A percentile compares a stretch with the other conserved stretches of the same genome.
Conservation (phyloP, 30 jellyfish, hydroid and myxozoan species). For the Mastigias papua region DNA sequence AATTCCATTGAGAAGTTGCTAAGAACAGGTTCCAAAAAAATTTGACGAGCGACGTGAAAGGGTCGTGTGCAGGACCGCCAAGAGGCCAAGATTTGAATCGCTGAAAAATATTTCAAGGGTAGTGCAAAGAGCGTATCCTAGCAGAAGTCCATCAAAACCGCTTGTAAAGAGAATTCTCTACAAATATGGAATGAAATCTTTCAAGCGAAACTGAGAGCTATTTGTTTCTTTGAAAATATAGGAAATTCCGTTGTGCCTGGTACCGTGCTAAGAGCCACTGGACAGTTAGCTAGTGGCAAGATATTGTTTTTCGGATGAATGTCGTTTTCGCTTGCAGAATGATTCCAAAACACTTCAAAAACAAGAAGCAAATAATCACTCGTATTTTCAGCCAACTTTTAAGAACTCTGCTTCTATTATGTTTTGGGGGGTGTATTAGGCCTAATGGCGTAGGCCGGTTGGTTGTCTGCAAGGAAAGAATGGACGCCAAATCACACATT, state of each 20-base stretch:
- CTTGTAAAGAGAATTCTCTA: not conserved
- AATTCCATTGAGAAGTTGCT: not conserved
- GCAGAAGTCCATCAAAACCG: not conserved
- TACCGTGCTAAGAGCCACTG: not conserved
- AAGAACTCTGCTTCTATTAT: slow-evolving; percentile 3
- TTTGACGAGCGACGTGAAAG: not conserved
- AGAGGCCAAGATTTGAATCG: not conserved
- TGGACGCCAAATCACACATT: slow-evolving; percentile 4
- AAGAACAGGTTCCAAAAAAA: not conserved
- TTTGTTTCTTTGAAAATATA: not conserved
- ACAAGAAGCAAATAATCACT: slow-evolving; percentile 28
- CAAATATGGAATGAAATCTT: not conserved
- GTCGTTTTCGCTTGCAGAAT: slow-evolving; percentile 5
- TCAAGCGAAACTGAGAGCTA: not conserved
- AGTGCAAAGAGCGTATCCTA: not conserved
- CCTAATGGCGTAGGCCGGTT: slow-evolving; percentile 32
- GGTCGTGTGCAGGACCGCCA: slow-evolving; percentile 2
- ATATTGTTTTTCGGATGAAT: slow-evolving; percentile 6
- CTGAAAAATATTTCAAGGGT: not conserved
- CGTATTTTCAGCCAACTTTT: slow-evolving; percentile 26
- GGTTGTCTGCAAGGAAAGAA: slow-evolving; percentile 2
- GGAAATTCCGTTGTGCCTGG: not conserved
- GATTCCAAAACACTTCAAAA: slow-evolving; percentile 2
- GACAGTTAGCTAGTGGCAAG: slow-evolving; percentile 11
- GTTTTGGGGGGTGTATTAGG: slow-evolving; percentile 41